A percentile compares a stretch with the other conserved stretches of the same genome.
Conservation (phyloP, 1,140 invertebrate genomes). For the Pachypeltis micranthus region DNA sequence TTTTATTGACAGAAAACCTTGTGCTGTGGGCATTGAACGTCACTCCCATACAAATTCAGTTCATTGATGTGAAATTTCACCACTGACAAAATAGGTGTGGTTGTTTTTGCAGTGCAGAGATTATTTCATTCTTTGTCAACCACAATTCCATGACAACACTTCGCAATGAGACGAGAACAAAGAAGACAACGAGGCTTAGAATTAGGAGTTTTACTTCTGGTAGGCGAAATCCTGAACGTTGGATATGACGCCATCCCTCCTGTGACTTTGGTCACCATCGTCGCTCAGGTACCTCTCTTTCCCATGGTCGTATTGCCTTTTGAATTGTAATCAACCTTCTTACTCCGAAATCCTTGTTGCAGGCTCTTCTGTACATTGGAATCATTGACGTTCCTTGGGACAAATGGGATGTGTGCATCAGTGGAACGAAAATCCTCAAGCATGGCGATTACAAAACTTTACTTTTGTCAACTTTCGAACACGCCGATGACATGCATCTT, state of each 20-base stretch:
- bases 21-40: too few relatives aligned
- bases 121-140: too few relatives aligned
- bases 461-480: conserved; percentile 48
- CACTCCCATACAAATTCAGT: too few relatives aligned
- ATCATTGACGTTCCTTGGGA: conserved; percentile 43
- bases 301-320: background rate
- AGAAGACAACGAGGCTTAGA: conserved; percentile 28
- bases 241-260: conserved; percentile 50
- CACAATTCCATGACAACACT: conserved; percentile 1
- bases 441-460: conserved; percentile 45
- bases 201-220: conserved; percentile 32
- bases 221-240: conserved; percentile 36
- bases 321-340: background rate
- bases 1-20: too few relatives aligned
- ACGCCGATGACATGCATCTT: conserved; percentile 58
- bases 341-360: conserved; percentile 22
- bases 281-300: conserved; percentile 34
- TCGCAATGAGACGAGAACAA: conserved; percentile 1
- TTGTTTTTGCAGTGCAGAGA: too few relatives aligned
- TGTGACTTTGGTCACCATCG: conserved; percentile 44
- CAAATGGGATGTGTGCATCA: conserved; percentile 46
- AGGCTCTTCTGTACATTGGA: conserved; percentile 40
- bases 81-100: too few relatives aligned
- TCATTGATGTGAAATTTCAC: too few relatives aligned
- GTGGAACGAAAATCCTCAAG: conserved; percentile 41